Percentiles rank a stretch among this genome's conserved stretches.
phyloP scores from a whole-genome alignment of 2,797 vertebrate genomes.

The Pagetopsis macropterus region DNA sequence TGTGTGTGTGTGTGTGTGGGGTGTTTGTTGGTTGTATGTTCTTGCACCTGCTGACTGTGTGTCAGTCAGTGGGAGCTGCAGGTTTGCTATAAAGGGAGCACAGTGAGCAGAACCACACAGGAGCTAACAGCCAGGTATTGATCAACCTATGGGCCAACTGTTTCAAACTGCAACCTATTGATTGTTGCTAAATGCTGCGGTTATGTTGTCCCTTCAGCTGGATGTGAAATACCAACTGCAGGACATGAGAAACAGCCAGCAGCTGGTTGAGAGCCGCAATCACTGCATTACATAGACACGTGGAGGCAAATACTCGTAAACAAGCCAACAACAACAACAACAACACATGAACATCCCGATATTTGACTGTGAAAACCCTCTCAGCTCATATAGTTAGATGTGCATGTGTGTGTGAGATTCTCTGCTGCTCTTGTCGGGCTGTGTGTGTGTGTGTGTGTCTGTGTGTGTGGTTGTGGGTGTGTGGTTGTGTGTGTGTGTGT shows the following conservation, averaged over 20 bases:
- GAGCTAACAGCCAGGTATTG: slow-evolving; percentile 12
- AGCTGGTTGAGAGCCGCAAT: neutral
- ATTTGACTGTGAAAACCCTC: too few relatives aligned
- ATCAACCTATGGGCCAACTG: neutral
- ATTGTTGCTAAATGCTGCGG: slow-evolving; percentile 14
- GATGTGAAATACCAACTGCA: neutral
- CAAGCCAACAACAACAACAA: neutral
- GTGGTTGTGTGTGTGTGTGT: slow-evolving; percentile 11
- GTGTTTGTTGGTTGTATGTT: slow-evolving; percentile 7
- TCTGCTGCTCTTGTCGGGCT: too few relatives aligned
- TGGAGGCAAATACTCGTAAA: neutral
- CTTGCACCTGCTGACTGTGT: neutral
- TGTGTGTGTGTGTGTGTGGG: neutral
- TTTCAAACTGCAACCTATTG: slow-evolving; percentile 5
- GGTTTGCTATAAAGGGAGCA: neutral
- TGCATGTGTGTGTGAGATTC: neutral
- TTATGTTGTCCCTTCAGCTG: neutral
- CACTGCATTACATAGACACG: too few relatives aligned
- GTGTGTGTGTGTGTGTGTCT: neutral
- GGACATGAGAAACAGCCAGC: neutral
- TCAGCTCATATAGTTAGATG: too few relatives aligned
- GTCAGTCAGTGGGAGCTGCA: neutral
- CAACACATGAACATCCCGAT: slow-evolving; percentile 7
- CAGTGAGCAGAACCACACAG: neutral
- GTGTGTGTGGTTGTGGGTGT: slow-evolving; percentile 18